These are phyloP conservation scores for Eupleurogrammus muticus DNA, from an alignment of 2,797 vertebrate genomes.

Conservation along the genomic window DNA sequence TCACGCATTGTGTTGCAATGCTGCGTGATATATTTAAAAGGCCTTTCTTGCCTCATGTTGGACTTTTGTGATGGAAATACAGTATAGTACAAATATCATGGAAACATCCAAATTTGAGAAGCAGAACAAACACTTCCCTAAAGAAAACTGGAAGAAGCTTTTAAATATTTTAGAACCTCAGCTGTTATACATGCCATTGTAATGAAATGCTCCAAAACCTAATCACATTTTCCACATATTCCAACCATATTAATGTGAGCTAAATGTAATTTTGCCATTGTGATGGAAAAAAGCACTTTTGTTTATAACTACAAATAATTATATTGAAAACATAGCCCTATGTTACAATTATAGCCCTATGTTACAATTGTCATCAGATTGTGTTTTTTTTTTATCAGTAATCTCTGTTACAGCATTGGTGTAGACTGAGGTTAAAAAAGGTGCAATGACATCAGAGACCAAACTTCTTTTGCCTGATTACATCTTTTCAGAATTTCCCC, in stretches of 20 bases:
- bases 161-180: constrained; percentile 27
- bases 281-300: not conserved
- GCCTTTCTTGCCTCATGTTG: constrained; percentile 19
- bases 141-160: not conserved
- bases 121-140: constrained; percentile 51
- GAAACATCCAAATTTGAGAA: constrained; percentile 38
- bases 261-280: not conserved
- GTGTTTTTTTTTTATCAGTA: not conserved
- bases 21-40: constrained; percentile 26
- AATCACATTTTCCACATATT: not conserved
- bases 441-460: constrained; percentile 27
- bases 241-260: not conserved
- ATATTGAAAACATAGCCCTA: not conserved
- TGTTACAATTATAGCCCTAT: not conserved
- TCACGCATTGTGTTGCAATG: not conserved
- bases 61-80: constrained; percentile 37
- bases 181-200: not conserved
- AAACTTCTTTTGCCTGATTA: constrained; percentile 24
- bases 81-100: constrained; percentile 13
- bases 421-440: constrained; percentile 18
- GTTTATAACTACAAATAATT: not conserved
- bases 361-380: not conserved
- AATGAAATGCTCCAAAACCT: not conserved
- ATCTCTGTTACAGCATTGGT: not conserved
- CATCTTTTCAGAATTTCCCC: constrained; percentile 63